These are phyloP conservation scores for Crepidodera aurea DNA, from an alignment of 2,888 invertebrate species.

Conservation along the genomic window DNA sequence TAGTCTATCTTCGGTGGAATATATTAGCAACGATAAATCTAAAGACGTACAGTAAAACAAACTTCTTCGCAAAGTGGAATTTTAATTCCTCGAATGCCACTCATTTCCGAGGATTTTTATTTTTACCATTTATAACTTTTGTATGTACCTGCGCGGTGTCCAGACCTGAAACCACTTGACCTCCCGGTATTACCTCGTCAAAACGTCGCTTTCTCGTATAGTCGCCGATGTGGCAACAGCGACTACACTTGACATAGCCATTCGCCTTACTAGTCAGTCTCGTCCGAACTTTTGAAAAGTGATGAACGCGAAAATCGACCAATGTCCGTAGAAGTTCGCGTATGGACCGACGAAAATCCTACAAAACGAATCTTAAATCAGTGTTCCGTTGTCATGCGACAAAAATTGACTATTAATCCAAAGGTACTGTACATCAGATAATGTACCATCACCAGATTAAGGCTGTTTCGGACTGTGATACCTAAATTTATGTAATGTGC, in stretches of 20 bases:
- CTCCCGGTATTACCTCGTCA: not conserved
- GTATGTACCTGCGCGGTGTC: not conserved
- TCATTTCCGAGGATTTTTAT: no score
- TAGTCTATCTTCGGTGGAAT: no score
- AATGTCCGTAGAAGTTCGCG: constrained; percentile 33
- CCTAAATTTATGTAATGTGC: constrained; percentile 44
- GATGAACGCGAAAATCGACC: constrained; percentile 28
- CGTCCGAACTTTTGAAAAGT: constrained; percentile 36
- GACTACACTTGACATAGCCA: constrained; percentile 53
- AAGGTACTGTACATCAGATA: constrained; percentile 54
- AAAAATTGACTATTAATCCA: constrained; percentile 58
- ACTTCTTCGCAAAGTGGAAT: no score
- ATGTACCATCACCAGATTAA: constrained; percentile 32
- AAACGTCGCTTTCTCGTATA: not conserved
- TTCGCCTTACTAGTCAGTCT: constrained; percentile 40
- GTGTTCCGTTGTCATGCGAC: constrained; percentile 59
- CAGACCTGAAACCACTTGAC: constrained; percentile 8
- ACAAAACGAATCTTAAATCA: constrained; percentile 58
- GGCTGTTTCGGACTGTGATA: constrained; percentile 38
- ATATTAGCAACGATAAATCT: no score
- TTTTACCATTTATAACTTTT: no score
- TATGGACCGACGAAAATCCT: constrained; percentile 43
- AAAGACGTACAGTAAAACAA: no score
- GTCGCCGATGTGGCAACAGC: constrained; percentile 19
- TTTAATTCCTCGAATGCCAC: no score